Base-by-base conservation (phyloP, 2,888 invertebrate genomes). In the Drosophila austrosaltans region DNA sequence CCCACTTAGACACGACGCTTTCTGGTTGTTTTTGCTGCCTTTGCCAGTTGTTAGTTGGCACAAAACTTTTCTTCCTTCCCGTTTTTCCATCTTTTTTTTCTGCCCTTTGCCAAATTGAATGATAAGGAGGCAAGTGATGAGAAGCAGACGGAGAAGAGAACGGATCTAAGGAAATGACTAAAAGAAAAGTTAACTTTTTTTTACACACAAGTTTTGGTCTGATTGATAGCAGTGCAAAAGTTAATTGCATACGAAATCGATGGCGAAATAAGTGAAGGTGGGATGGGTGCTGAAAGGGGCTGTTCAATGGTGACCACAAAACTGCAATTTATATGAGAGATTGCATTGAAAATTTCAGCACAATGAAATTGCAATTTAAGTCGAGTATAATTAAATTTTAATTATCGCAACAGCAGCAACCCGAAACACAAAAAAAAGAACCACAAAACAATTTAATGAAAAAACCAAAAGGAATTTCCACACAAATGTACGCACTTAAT, bases 151-250 rank as follows among this genome's bases (percentile, higher is more conserved):
- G 25, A 2, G 36, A 30, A 30, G n/a, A 48, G 16, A 25, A 10
- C 16, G 28, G 57, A 16, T 53, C 48, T 48, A 48, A 61, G 71
- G 78, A 77, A 66, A 62, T 60, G 69, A 58, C 62, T 40, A 72
- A 82, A 82, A 76, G 74, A 74, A 72, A 72, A 74, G 59, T 73
- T 72, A 59, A 63, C 53, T 69, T 72, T 67, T 57, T 67, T 64
- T 56, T 74, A 54, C 66, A 60, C 71, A 69, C 63, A 53, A 61
- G 62, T 59, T 60, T 48, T 48, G 61, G 58, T 65, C 83, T 83
- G 83, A 83, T 87, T 83, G 83, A 85, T 85, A 66, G 73, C 69
- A 75, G 78, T 76, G 78, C 80, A 87, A 82, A 83, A 85, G 88
- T 85, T 83, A 83, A 83, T 82, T 83, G 88, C 88, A 82, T 68